phyloP scores from a whole-genome alignment of 2,797 vertebrate species.

The Neopelma chrysocephalum region DNA sequence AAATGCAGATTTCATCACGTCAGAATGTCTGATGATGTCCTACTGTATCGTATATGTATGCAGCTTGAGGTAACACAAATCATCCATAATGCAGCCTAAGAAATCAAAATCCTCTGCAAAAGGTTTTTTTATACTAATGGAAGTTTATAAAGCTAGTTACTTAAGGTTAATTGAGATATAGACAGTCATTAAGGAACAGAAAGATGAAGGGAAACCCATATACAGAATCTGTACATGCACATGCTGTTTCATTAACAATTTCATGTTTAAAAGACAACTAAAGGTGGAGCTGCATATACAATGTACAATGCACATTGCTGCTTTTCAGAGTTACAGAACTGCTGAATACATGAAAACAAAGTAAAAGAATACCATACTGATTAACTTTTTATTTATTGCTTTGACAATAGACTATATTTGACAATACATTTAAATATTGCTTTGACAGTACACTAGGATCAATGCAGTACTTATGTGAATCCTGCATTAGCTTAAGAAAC shows the following conservation, averaged over 20 bases:
- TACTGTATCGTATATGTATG: not conserved
- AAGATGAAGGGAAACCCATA: not conserved
- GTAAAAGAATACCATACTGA: not conserved
- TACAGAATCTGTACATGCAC: not conserved
- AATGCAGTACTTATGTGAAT: not conserved
- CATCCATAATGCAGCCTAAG: not conserved
- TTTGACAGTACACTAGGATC: not conserved
- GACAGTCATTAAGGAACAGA: not conserved
- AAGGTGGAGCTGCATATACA: not conserved
- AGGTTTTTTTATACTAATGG: not conserved
- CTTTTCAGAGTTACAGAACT: not conserved
- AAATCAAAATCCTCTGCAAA: not conserved
- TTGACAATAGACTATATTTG: not conserved
- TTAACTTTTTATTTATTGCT: not conserved
- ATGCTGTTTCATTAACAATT: not conserved
- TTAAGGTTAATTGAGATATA: not conserved
- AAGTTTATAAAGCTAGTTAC: not conserved
- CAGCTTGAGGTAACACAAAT: not conserved
- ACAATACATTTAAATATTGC: not conserved
- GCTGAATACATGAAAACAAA: not conserved
- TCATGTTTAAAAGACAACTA: not conserved
- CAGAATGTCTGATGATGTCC: not conserved
- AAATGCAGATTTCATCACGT: not conserved
- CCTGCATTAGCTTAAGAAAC: not conserved
- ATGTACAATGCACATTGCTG: rapidly evolving